These are phyloP conservation scores for Rhineura floridana DNA, from an alignment of 2,113 vertebrate species.

Conservation along the genomic window DNA sequence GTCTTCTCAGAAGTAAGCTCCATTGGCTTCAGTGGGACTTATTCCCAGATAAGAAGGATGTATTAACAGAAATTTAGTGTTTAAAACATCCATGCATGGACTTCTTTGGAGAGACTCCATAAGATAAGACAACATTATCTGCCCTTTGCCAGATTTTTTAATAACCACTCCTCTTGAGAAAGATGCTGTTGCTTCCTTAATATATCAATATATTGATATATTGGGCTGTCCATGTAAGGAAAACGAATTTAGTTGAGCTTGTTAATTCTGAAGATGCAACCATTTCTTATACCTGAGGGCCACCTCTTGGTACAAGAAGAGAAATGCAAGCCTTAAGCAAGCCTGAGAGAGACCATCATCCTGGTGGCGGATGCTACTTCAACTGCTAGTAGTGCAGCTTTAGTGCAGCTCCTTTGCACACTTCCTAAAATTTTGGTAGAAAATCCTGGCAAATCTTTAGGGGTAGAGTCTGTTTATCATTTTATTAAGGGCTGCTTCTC, in stretches of 20 bases:
- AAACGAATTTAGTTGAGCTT: neutral
- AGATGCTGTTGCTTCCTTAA: neutral
- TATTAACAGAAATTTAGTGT: too few species aligned
- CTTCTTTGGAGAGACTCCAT: too few species aligned
- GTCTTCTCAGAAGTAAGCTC: too few species aligned
- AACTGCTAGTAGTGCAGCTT: neutral
- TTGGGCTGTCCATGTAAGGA: neutral
- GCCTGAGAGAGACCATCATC: neutral
- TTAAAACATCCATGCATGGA: too few species aligned
- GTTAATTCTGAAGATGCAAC: neutral
- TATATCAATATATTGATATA: neutral
- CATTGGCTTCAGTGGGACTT: too few species aligned
- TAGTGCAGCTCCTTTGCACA: neutral
- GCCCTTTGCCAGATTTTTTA: neutral
- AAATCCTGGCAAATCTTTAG: neutral
- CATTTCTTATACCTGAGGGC: constrained; percentile 55
- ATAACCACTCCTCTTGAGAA: neutral
- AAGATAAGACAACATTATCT: too few species aligned
- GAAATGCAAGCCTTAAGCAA: constrained; percentile 29
- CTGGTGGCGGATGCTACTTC: neutral
- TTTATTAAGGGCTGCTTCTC: neutral
- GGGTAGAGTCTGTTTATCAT: neutral
- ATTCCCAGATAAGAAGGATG: too few species aligned
- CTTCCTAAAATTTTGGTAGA: neutral
- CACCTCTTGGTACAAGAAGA: constrained; percentile 49